Base-by-base conservation (phyloP, 1,140 invertebrate genomes). In the Magallana ariakensis region DNA sequence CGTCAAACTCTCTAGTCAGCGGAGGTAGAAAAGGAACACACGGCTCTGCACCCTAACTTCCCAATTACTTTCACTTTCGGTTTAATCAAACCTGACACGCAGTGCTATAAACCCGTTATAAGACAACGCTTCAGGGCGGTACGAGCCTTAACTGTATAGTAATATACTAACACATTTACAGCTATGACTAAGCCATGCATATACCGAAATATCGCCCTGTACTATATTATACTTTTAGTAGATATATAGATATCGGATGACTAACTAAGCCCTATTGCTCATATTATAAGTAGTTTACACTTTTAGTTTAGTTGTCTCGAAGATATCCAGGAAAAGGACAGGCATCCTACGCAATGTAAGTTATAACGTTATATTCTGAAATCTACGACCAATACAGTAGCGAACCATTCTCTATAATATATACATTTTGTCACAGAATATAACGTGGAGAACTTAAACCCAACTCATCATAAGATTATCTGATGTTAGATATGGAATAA, bases 1-100 rank as follows among this genome's bases (percentile, higher is more conserved):
- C 66, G 66, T 75, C 66, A 75, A 46, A 75, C 66, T 75, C 66
- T 75, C 66, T 3, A 26, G 26, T 75, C 66, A 33, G 66, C 7
- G 11, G 66, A 75, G 22, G 66, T 11, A 26, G 58, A 75, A 75
- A 75, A 75, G 66, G 15, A 75, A 26, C 33, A 46, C 22, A 75
- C 33, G 66, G 33, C 33, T 75, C 33, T 75, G 22, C 33, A n/a
- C 66, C 66, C 66, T 13, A n/a, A 19, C 22, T 33, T 26, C 66
- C 22, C 19, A 19, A 26, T 75, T 13, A 75, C 22, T 26, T 22
- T 75, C 66, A 75, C 66, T 75, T 75, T 26, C 66, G 66, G 66
- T 75, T 75, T 75, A 75, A 75, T 75, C 22, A 22, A 75, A 75
- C 19, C 22, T 13, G 66, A 75, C 66, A 75, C 9, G 4, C 2